phyloP scores from a whole-genome alignment of 2,797 vertebrate species.

The Pygocentrus nattereri region DNA sequence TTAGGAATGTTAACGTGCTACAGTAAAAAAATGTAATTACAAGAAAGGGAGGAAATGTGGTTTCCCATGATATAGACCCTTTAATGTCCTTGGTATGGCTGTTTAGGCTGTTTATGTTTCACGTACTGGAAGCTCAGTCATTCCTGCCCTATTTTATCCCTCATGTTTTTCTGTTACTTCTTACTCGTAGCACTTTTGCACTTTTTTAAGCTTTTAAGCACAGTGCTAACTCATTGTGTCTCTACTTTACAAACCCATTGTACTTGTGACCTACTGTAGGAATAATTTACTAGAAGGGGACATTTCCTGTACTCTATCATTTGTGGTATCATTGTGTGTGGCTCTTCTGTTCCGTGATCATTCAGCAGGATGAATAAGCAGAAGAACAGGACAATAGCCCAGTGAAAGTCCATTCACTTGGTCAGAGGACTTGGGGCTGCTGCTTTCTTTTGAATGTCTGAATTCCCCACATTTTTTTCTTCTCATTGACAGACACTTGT shows the following conservation, averaged over 20 bases:
- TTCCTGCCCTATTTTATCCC: background rate
- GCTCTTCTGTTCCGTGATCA: background rate
- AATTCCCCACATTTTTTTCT: too few species aligned
- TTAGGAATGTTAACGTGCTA: too few species aligned
- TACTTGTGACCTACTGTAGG: background rate
- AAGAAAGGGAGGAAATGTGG: too few species aligned
- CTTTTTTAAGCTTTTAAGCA: background rate
- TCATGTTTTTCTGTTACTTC: too few species aligned
- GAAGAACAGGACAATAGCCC: background rate
- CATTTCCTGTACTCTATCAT: too few species aligned
- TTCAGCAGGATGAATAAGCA: constrained; percentile 14
- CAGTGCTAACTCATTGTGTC: background rate
- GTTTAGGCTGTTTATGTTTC: background rate
- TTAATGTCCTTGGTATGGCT: too few species aligned
- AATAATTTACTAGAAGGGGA: background rate
- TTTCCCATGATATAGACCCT: background rate
- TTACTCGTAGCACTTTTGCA: too few species aligned
- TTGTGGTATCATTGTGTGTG: background rate
- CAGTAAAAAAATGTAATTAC: too few species aligned
- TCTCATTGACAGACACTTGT: background rate
- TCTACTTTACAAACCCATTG: background rate
- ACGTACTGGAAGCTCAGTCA: background rate
- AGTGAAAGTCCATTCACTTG: background rate
- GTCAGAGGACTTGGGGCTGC: background rate
- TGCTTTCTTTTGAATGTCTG: background rate